Percentiles rank a stretch among this genome's conserved stretches.
These are phyloP conservation scores for Xanthorhoe designata DNA, from an alignment of 2,888 invertebrate genomes.

Conservation along the genomic window DNA sequence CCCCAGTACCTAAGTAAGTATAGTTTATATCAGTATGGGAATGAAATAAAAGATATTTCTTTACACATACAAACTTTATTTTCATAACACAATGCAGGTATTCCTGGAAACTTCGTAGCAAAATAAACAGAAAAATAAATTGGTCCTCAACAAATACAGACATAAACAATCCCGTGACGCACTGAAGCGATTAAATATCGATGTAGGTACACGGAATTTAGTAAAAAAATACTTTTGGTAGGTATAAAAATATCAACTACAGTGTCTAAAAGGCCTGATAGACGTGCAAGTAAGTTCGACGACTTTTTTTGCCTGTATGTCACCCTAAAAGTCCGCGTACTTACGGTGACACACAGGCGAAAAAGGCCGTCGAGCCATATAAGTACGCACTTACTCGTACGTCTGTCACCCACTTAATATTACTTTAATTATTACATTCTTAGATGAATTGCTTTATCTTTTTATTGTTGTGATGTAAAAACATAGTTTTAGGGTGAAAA, in stretches of 20 bases:
- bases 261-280: no score
- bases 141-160: conserved; percentile 44
- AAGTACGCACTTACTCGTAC: no score
- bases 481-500: no score
- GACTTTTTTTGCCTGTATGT: no score
- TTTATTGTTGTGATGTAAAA: no score
- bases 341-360: no score
- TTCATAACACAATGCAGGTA: conserved; percentile 61
- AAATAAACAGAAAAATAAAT: conserved; percentile 59
- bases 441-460: not conserved
- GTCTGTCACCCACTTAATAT: no score
- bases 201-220: conserved; percentile 1
- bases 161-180: conserved; percentile 17
- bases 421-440: not conserved
- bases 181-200: conserved; percentile 1
- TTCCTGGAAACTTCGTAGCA: conserved; percentile 50
- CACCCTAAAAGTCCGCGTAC: no score
- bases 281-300: no score
- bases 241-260: conserved; percentile 19
- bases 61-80: conserved; percentile 73
- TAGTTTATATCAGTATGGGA: no score
- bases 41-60: conserved; percentile 44
- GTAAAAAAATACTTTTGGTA: conserved; percentile 20
- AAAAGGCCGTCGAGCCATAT: no score
- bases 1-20: no score